Evolutionary conservation across 1,140 invertebrate genomes (phyloP).

Genomic region (Leptinotarsa defecta): DNA sequence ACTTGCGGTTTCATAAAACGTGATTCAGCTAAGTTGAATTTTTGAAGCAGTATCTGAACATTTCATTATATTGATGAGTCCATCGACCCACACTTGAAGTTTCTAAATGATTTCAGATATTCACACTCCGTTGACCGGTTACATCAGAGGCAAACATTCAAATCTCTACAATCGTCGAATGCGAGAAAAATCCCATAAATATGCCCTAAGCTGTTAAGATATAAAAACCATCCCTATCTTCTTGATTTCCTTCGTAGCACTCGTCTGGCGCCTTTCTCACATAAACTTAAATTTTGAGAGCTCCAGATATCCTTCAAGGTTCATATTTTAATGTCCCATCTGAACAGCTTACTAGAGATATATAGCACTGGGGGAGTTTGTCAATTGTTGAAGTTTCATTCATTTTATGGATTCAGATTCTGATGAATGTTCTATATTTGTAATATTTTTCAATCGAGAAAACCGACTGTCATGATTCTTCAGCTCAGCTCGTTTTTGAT

Average conservation of each 20-base stretch:
- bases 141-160: neutral
- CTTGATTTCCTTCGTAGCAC: conserved; percentile 3
- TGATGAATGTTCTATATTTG: neutral
- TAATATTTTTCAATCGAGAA: neutral
- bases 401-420: neutral
- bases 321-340: conserved; percentile 10
- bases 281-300: conserved; percentile 16
- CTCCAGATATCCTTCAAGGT: conserved; percentile 13
- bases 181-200: conserved; percentile 3
- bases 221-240: conserved; percentile 7
- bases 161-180: conserved; percentile 4
- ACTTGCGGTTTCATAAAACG: no score
- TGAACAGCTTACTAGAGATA: neutral
- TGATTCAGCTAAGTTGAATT: no score
- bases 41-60: no score
- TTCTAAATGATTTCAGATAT: no score
- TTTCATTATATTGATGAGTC: no score
- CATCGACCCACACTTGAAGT: no score
- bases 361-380: no score
- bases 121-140: no score
- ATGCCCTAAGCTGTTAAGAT: neutral
- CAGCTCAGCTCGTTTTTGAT: no score
- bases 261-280: conserved; percentile 17
- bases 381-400: neutral
- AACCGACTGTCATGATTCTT: neutral